Evolutionary conservation across 2,888 invertebrate genomes (phyloP).

Genomic region (Pseudococcus jackbeardsleyi): DNA sequence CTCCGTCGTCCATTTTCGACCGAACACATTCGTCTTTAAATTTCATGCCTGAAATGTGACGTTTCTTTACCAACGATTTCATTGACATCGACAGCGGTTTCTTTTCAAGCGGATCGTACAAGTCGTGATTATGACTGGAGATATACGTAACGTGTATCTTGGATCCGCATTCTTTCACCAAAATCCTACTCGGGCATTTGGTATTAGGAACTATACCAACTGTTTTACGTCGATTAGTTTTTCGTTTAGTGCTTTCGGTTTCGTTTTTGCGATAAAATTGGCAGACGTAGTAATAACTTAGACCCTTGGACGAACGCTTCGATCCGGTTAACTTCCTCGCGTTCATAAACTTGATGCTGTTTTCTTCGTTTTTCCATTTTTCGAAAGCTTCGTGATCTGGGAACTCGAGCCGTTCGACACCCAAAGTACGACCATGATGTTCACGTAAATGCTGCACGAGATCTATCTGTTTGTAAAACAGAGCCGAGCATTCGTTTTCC

Average conservation of each 20-base stretch:
- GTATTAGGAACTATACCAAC: constrained; percentile 49
- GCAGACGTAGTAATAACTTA: constrained; percentile 47
- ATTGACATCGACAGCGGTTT: constrained; percentile 30
- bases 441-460: constrained; percentile 56
- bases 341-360: constrained; percentile 50
- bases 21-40: constrained; percentile 42
- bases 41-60: constrained; percentile 43
- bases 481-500: constrained; percentile 49
- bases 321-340: constrained; percentile 45
- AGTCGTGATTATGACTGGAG: constrained; percentile 48
- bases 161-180: constrained; percentile 43
- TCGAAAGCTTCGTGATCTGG: constrained; percentile 42
- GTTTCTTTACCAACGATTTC: constrained; percentile 50
- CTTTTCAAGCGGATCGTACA: constrained; percentile 54
- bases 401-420: constrained; percentile 33
- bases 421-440: constrained; percentile 40
- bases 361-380: constrained; percentile 55
- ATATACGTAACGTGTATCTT: constrained; percentile 52
- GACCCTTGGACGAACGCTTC: constrained; percentile 41
- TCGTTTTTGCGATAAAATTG: constrained; percentile 50
- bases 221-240: constrained; percentile 47
- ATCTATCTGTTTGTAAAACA: constrained; percentile 53
- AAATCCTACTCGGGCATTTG: constrained; percentile 46
- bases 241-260: constrained; percentile 40
- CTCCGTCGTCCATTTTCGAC: neutral